A percentile compares a stretch with the other conserved stretches of the same genome.
Evolutionary conservation across 2,888 invertebrate genomes (phyloP).

Genomic region (Drosophila gaucha): DNA sequence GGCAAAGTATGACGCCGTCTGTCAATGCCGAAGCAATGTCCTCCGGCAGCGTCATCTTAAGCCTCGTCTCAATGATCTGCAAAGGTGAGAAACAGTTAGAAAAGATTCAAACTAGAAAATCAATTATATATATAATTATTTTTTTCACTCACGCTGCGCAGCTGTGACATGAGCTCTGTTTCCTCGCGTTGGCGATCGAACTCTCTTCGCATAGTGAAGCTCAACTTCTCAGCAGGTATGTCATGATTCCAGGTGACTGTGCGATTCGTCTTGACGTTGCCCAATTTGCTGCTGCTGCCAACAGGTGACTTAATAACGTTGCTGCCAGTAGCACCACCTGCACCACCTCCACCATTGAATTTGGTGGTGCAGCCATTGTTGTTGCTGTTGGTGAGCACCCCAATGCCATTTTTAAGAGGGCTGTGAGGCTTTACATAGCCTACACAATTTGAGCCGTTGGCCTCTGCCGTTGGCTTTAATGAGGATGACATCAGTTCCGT

Average conservation of each 20-base stretch:
- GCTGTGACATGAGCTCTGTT: conserved; percentile 92
- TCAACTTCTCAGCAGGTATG: conserved; percentile 90
- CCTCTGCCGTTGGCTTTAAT: conserved; percentile 11
- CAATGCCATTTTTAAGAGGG: conserved; percentile 82
- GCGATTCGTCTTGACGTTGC: conserved; percentile 78
- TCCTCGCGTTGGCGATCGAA: conserved; percentile 96
- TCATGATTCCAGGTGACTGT: conserved; percentile 91
- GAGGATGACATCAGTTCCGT: conserved; percentile 80
- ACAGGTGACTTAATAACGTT: conserved; percentile 75
- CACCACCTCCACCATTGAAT: conserved; percentile 54
- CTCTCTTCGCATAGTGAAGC: conserved; percentile 96
- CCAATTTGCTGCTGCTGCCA: conserved; percentile 78
- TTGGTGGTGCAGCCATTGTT: conserved; percentile 59
- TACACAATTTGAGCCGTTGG: conserved; percentile 50
- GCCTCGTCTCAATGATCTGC: conserved; percentile 94
- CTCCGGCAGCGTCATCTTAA: conserved; percentile 95
- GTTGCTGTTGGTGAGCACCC: conserved; percentile 61
- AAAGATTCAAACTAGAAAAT: background rate
- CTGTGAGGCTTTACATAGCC: conserved; percentile 85
- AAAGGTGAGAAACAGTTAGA: conserved; percentile 15
- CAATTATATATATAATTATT: no score
- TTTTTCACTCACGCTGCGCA: conserved; percentile 90
- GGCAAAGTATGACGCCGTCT: conserved; percentile 97
- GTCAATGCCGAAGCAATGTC: conserved; percentile 93
- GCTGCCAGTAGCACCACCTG: conserved; percentile 14